phyloP scores from a whole-genome alignment of 2,113 vertebrate species.

The human region GRCh38 chr14:32029001-32029500 shows the following conservation, averaged over 20 bases:
- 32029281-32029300: conserved; percentile 35
- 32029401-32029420: conserved; percentile 67
- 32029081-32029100: not conserved
- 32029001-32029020: not conserved
- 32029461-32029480: conserved; percentile 39
- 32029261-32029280: not conserved
- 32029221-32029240: conserved; percentile 67
- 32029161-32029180: conserved; percentile 53
- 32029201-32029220: conserved; percentile 71
- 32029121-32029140: not conserved
- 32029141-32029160: conserved; percentile 3
- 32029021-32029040: not conserved
- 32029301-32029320: conserved; percentile 56
- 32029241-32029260: conserved; percentile 62
- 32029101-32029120: not conserved
- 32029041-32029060: not conserved
- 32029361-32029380: conserved; percentile 46
- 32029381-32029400: not conserved
- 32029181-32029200: conserved; percentile 67
- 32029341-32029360: conserved; percentile 63
- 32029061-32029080: not conserved
- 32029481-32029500: conserved; percentile 8
- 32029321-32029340: conserved; percentile 36
- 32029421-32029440: not conserved
- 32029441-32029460: not conserved